phyloP scores from a whole-genome alignment of 92 coral and sea anemone species.

The Parazoanthus swiftii region DNA sequence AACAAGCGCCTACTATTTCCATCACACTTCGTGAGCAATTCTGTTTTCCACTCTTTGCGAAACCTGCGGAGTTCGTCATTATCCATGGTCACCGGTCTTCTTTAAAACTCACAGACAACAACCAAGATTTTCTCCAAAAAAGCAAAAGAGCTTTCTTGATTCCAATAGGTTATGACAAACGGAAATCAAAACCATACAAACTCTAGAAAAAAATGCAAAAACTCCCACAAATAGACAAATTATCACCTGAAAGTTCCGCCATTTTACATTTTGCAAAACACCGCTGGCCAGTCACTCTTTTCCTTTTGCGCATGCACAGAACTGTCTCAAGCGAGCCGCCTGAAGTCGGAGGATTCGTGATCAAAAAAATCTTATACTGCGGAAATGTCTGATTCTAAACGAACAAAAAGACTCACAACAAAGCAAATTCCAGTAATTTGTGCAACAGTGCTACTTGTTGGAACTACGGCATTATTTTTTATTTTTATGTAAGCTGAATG shows the following conservation, averaged over 20 bases:
- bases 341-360: background rate
- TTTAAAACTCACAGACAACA: too few relatives aligned
- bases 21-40: conserved; percentile 37
- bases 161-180: background rate
- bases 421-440: conserved; percentile 92
- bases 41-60: conserved; percentile 74
- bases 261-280: conserved; percentile 38
- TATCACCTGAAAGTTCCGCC: conserved; percentile 11
- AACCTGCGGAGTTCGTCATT: conserved; percentile 64
- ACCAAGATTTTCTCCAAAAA: background rate
- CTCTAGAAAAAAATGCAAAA: background rate
- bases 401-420: conserved; percentile 67
- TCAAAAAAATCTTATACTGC: background rate
- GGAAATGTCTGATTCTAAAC: conserved; percentile 79
- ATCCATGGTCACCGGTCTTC: conserved; percentile 29
- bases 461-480: conserved; percentile 86
- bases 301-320: conserved; percentile 52
- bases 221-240: background rate
- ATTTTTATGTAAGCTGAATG: conserved; percentile 84
- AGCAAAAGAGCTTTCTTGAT: background rate
- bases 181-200: background rate
- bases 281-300: conserved; percentile 57
- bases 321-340: background rate
- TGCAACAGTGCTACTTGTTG: conserved; percentile 87
- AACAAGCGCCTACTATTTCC: background rate